Evolutionary conservation across 2,888 invertebrate genomes (phyloP).

Genomic region (Heliconius ethilla): DNA sequence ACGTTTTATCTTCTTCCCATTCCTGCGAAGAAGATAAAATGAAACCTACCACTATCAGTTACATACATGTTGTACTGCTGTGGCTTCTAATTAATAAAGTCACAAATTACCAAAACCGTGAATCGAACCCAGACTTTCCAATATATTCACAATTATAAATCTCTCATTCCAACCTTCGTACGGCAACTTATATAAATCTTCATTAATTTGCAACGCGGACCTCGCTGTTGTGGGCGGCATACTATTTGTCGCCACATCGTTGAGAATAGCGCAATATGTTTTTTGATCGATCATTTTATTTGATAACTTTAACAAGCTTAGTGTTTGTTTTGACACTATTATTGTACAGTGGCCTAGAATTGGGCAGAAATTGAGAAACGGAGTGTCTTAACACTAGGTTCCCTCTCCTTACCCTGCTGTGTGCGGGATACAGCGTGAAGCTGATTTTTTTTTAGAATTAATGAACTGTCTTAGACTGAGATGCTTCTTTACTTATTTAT

Average conservation of each 20-base stretch:
- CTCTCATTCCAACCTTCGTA: neutral
- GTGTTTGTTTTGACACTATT: neutral
- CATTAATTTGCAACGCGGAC: constrained; percentile 20
- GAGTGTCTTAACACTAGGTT: too few relatives aligned
- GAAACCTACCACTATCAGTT: too few relatives aligned
- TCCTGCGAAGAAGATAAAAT: too few relatives aligned
- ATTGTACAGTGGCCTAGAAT: neutral
- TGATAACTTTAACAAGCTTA: neutral
- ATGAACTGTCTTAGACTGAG: too few relatives aligned
- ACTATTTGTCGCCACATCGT: constrained; percentile 43
- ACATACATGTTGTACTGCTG: too few relatives aligned
- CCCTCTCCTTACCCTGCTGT: too few relatives aligned
- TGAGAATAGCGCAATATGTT: constrained; percentile 29
- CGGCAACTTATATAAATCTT: constrained; percentile 22
- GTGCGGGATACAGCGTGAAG: too few relatives aligned
- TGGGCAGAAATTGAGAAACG: neutral
- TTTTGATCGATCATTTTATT: constrained; percentile 41
- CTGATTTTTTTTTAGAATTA: too few relatives aligned
- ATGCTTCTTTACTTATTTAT: too few relatives aligned
- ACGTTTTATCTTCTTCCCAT: too few relatives aligned
- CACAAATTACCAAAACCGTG: too few relatives aligned
- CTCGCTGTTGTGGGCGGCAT: constrained; percentile 26
- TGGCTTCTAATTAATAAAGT: too few relatives aligned
- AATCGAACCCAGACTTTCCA: neutral
- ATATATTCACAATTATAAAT: neutral